Conservation (phyloP, 2,888 invertebrate species). For the Apomyelois bistriatella region DNA sequence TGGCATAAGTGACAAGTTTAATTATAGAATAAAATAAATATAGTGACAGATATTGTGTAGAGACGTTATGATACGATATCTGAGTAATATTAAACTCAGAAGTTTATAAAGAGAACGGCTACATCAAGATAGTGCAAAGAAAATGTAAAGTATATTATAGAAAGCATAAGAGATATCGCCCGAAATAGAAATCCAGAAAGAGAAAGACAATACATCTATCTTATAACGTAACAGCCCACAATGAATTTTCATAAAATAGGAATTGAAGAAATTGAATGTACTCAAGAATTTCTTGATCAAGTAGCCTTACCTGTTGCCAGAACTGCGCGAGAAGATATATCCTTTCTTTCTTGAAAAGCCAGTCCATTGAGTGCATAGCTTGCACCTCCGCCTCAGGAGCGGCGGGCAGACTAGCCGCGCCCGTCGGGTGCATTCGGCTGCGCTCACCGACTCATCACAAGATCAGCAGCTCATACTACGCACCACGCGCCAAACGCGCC, state of each 20-base stretch:
- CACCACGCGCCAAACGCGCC: slow-evolving; percentile 23
- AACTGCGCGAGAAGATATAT: slow-evolving; percentile 96
- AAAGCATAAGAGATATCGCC: too few relatives aligned
- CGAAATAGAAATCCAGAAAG: too few relatives aligned
- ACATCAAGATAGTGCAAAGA: too few relatives aligned
- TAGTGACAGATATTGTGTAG: not conserved
- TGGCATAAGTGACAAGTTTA: slow-evolving; percentile 23
- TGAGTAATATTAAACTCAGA: too few relatives aligned
- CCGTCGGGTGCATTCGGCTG: slow-evolving; percentile 88
- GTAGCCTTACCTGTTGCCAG: slow-evolving; percentile 98
- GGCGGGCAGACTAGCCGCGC: slow-evolving; percentile 86
- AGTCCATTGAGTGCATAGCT: slow-evolving; percentile 97
- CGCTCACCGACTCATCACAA: slow-evolving; percentile 58
- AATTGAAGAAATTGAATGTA: not conserved
- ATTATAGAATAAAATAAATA: not conserved
- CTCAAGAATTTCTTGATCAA: too few relatives aligned
- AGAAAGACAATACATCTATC: too few relatives aligned
- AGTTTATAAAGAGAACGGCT: too few relatives aligned
- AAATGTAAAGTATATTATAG: too few relatives aligned
- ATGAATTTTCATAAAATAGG: too few relatives aligned
- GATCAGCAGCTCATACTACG: slow-evolving; percentile 31
- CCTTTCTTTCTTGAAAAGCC: slow-evolving; percentile 97
- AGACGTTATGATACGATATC: not conserved
- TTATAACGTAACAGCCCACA: too few relatives aligned
- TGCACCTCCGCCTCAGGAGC: slow-evolving; percentile 94